phyloP scores from a whole-genome alignment of 2,113 vertebrate genomes.

The Passer domesticus region DNA sequence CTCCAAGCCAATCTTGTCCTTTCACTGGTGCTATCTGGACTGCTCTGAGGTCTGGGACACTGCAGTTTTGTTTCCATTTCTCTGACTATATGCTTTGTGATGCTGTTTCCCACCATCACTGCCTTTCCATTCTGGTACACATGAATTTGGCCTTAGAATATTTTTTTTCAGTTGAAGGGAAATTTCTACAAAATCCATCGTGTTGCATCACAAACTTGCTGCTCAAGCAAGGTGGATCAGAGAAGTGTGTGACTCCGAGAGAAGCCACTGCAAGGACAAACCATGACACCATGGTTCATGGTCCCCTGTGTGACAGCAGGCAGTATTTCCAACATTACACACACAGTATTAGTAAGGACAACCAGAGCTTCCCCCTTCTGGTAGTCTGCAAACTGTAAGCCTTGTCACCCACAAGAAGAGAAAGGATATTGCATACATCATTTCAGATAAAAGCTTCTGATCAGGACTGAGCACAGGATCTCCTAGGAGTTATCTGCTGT shows the following conservation, averaged over 20 bases:
- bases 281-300: background rate
- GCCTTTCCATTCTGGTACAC: background rate
- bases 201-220: background rate
- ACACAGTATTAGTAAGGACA: background rate
- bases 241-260: background rate
- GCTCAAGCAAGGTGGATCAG: background rate
- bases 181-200: background rate
- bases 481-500: background rate
- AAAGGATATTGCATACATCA: background rate
- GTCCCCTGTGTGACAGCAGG: background rate
- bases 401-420: background rate
- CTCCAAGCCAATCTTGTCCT: conserved; percentile 5
- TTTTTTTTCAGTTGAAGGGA: background rate
- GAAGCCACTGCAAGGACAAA: background rate
- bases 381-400: background rate
- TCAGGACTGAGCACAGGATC: background rate
- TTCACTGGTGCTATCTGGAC: conserved; percentile 11
- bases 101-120: background rate
- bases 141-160: background rate
- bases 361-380: background rate
- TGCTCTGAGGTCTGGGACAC: conserved; percentile 22
- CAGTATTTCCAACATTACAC: background rate
- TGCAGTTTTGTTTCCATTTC: conserved; percentile 52
- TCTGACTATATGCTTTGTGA: conserved; percentile 62
- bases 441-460: background rate